phyloP scores from a whole-genome alignment of 2,888 invertebrate genomes.

The Taphrorychus bicolor region DNA sequence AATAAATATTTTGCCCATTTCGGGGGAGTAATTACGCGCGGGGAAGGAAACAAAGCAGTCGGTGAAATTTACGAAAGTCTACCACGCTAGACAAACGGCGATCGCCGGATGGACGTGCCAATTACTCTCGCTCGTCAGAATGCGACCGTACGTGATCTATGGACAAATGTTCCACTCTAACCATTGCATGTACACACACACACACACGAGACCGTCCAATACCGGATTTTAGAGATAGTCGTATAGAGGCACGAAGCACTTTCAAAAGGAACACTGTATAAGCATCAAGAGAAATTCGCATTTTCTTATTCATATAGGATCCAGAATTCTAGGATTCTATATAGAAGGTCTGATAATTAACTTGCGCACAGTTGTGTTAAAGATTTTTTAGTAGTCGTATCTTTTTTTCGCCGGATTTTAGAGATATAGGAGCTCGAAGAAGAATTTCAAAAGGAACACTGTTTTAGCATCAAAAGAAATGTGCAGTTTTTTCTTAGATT shows the following conservation, averaged over 20 bases:
- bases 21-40: conserved; percentile 34
- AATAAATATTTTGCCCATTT: conserved; percentile 39
- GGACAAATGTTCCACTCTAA: conserved; percentile 8
- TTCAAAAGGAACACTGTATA: too few relatives aligned
- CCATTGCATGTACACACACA: too few relatives aligned
- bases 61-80: conserved; percentile 41
- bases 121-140: conserved; percentile 37
- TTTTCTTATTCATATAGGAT: too few relatives aligned
- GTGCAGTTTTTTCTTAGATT: too few relatives aligned
- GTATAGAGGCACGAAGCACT: neutral
- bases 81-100: conserved; percentile 21
- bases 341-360: too few relatives aligned
- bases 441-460: too few relatives aligned
- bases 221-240: neutral
- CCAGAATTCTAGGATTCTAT: too few relatives aligned
- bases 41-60: conserved; percentile 36
- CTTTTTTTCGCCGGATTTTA: too few relatives aligned
- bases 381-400: too few relatives aligned
- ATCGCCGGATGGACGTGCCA: conserved; percentile 37
- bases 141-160: conserved; percentile 41
- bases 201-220: neutral
- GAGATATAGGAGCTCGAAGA: too few relatives aligned
- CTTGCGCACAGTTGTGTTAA: too few relatives aligned
- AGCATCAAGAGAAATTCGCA: neutral
- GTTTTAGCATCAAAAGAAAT: too few relatives aligned